Evolutionary conservation across 2,113 vertebrate species (phyloP), one percentile per base, ranked within the genome.

Genomic region (Probosciger aterrimus): DNA sequence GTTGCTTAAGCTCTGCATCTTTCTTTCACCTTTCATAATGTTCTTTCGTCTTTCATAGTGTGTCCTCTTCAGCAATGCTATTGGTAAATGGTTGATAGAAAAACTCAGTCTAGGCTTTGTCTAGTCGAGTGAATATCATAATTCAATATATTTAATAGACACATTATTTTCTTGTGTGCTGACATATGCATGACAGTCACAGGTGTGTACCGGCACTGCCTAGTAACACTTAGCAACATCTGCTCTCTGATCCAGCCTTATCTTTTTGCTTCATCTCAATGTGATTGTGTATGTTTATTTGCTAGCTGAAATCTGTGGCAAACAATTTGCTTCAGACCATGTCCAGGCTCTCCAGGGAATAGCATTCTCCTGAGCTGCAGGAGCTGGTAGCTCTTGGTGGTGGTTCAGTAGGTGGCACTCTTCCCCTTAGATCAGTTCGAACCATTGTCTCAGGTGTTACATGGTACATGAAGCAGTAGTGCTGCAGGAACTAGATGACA

Each of bases 391-490:
- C 63, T 27, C 3, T 1, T 23, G 64, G 30, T 5, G 64, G 33
- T 14, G 90, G 14, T 52, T 96, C 96, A 94, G 94, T 22, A 96
- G 96, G 94, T 96, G 97, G 93, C 95, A 94, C 91, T 97, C 96
- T 97, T 97, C 90, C 89, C 95, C 88, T 94, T 79, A 22, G 62
- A 86, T 83, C 82, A 3, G 86, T 31, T 87, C 4, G 1, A 79
- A 76, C 23, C 78, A 0, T 27, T 20, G 55, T 47, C 74, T 82
- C 90, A 4, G 86, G 62, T 28, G 85, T 44, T 14, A 53, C 53
- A 2, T 4, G 1, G 60, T 17, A 7, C 11, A 0, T 1, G 52
- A 10, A 81, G 50, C 70, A 10, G 39, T 4, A 19, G 18, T 4
- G 75, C 78, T 17, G 62, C 78, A 19, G 12, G 31, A 39, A 19